phyloP scores from a whole-genome alignment of 2,888 invertebrate genomes.

The Sminthurinus aureus region DNA sequence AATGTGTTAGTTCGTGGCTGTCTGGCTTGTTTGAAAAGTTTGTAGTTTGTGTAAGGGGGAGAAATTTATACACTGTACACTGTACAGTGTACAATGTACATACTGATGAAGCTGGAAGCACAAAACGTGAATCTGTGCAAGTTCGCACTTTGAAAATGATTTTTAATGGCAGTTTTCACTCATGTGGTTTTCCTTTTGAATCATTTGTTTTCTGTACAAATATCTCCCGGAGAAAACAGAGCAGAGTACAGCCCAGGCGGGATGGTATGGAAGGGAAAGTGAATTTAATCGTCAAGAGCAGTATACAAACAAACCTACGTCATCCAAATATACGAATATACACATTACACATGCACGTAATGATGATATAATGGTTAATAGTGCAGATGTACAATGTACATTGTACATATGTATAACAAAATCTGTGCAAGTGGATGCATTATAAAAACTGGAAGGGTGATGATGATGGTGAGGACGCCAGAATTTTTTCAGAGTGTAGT shows the following conservation, averaged over 20 bases:
- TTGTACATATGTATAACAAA: background rate
- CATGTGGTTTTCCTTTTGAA: constrained; percentile 47
- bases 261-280: background rate
- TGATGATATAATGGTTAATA: no score
- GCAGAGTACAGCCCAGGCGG: background rate
- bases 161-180: constrained; percentile 58
- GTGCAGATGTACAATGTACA: no score
- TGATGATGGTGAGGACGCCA: background rate
- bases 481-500: background rate
- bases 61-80: background rate
- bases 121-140: constrained; percentile 28
- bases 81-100: no score
- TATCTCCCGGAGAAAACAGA: constrained; percentile 38
- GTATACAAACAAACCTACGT: background rate
- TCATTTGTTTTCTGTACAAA: constrained; percentile 54
- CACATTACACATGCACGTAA: background rate
- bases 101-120: constrained; percentile 28
- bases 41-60: constrained; percentile 14
- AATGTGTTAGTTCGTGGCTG: constrained; percentile 22
- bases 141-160: constrained; percentile 58
- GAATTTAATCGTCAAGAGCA: constrained; percentile 8
- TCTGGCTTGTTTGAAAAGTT: background rate
- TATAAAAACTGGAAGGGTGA: background rate
- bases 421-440: background rate
- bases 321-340: background rate